A percentile compares a stretch with the other conserved stretches of the same genome.
These are phyloP conservation scores for Anguilla pacifica DNA, from an alignment of 2,797 vertebrate genomes.

Conservation along the genomic window DNA sequence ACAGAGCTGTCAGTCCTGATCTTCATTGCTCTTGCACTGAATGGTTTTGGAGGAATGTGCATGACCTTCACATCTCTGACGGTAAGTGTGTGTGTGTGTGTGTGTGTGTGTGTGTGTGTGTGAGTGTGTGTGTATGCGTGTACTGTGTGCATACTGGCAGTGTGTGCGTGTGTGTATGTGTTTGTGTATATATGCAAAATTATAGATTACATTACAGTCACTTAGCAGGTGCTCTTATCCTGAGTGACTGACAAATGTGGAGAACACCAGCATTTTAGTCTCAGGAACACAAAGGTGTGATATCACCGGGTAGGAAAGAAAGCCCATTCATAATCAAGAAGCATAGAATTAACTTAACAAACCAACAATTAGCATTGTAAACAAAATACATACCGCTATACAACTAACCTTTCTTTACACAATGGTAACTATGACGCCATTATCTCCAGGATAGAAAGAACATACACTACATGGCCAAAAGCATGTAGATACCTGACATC, in stretches of 20 bases:
- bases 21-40: conserved; percentile 91
- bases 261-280: too few species aligned
- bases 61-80: conserved; percentile 99
- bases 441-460: background rate
- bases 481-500: too few species aligned
- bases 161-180: background rate
- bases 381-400: background rate
- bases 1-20: conserved; percentile 95
- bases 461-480: too few species aligned
- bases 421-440: background rate
- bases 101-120: conserved; percentile 42
- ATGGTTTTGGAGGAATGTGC: conserved; percentile 98
- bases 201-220: too few species aligned
- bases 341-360: background rate
- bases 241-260: too few species aligned
- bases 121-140: conserved; percentile 44
- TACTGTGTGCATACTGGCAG: background rate
- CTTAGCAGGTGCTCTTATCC: too few species aligned
- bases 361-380: background rate
- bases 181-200: too few species aligned
- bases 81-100: conserved; percentile 77
- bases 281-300: too few species aligned
- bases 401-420: background rate
- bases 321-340: background rate
- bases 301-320: background rate